phyloP scores from a whole-genome alignment of 2,797 vertebrate genomes.

The Lateolabrax maculatus region DNA sequence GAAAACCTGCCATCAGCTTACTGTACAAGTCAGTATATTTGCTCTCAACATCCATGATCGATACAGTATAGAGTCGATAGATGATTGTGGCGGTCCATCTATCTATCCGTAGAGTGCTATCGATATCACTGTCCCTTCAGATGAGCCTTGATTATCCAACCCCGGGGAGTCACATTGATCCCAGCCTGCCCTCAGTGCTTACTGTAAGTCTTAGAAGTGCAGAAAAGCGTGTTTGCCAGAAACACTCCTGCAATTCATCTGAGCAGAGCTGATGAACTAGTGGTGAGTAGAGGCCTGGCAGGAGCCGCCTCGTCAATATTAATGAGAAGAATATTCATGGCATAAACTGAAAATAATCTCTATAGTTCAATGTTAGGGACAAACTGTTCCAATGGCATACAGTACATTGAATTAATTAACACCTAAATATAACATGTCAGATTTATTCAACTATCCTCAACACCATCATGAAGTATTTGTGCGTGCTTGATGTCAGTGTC shows the following conservation, averaged over 20 bases:
- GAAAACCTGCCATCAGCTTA: too few species aligned
- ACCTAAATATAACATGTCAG: background rate
- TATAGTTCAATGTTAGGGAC: background rate
- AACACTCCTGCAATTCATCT: slow-evolving; percentile 64
- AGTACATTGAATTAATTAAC: background rate
- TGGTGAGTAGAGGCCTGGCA: slow-evolving; percentile 36
- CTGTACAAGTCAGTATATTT: background rate
- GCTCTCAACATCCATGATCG: background rate
- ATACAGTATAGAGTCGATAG: background rate
- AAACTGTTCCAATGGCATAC: background rate
- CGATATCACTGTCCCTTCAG: slow-evolving; percentile 54
- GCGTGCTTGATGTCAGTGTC: background rate
- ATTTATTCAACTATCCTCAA: background rate
- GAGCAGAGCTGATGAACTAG: slow-evolving; percentile 52
- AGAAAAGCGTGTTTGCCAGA: slow-evolving; percentile 68
- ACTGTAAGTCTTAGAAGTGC: slow-evolving; percentile 59
- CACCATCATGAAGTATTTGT: background rate
- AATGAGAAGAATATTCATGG: slow-evolving; percentile 35
- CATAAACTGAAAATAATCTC: slow-evolving; percentile 10
- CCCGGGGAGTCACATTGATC: slow-evolving; percentile 66
- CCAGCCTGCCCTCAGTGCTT: slow-evolving; percentile 50
- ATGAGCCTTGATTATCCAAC: slow-evolving; percentile 73
- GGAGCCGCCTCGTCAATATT: slow-evolving; percentile 41
- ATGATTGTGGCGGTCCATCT: slow-evolving; percentile 2
- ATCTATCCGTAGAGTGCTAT: slow-evolving; percentile 41